These are phyloP conservation scores for Catostylus mosaicus DNA, from an alignment of 30 jellyfish, hydroid and myxozoan genomes.

Conservation along the genomic window DNA sequence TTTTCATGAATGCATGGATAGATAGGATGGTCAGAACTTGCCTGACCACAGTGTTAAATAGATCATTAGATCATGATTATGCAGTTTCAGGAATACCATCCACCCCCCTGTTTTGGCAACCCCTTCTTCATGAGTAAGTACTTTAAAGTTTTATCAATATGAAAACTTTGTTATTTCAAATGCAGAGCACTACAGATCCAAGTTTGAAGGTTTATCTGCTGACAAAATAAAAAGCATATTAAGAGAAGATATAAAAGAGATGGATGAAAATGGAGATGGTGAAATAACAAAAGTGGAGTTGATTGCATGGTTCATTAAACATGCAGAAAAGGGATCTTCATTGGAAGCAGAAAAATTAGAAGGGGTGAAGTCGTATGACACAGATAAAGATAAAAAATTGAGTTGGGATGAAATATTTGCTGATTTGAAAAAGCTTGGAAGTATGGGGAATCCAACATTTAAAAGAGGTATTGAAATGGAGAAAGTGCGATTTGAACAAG, in stretches of 20 bases:
- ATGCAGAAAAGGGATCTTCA: constrained; percentile 58
- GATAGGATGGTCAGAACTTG: too few species aligned
- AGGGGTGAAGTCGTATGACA: constrained; percentile 45
- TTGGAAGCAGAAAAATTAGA: constrained; percentile 44
- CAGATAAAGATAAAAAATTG: constrained; percentile 31
- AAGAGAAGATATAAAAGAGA: constrained; percentile 37
- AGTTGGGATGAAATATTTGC: constrained; percentile 67
- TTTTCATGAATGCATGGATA: too few species aligned
- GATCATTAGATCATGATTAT: too few species aligned
- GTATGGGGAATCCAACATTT: constrained; percentile 37
- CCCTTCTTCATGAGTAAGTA: too few species aligned
- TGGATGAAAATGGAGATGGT: constrained; percentile 61
- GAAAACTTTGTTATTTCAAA: not conserved
- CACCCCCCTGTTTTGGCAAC: too few species aligned
- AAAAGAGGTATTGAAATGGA: constrained; percentile 55
- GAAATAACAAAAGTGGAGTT: constrained; percentile 41
- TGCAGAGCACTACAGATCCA: constrained; percentile 36
- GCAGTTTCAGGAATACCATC: too few species aligned
- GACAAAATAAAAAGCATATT: constrained; percentile 29
- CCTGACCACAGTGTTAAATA: too few species aligned
- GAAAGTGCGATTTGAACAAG: constrained; percentile 53
- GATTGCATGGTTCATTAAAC: constrained; percentile 35
- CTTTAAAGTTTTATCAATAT: too few species aligned
- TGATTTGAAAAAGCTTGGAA: constrained; percentile 66
- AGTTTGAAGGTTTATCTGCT: constrained; percentile 24